Evolutionary conservation across 2,888 invertebrate species (phyloP).

Genomic region (Polydrusus cervinus): DNA sequence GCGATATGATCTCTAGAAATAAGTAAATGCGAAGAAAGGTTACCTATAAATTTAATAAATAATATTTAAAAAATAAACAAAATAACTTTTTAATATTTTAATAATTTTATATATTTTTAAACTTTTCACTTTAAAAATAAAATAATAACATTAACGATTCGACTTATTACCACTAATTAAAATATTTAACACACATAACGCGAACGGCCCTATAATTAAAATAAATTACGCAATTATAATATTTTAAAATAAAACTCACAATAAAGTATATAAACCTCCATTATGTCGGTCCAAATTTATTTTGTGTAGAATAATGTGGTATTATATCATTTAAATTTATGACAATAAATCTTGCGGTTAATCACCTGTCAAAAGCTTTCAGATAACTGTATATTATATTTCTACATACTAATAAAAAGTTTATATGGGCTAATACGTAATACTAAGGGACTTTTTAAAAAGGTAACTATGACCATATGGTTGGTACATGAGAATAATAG

Average conservation of each 20-base stretch:
- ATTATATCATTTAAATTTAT: constrained; percentile 45
- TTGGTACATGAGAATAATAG: no score
- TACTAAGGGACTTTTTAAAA: no score
- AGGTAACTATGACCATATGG: no score
- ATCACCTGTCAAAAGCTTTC: constrained; percentile 20
- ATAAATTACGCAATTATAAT: constrained; percentile 57
- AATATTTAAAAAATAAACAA: no score
- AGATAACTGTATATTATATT: background rate
- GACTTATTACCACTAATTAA: constrained; percentile 20
- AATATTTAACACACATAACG: constrained; percentile 16
- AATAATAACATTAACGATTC: background rate
- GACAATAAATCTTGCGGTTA: constrained; percentile 36
- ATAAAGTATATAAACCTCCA: constrained; percentile 28
- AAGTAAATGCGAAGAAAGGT: no score
- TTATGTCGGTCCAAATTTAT: constrained; percentile 30
- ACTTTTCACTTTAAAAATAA: no score
- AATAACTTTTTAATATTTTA: no score
- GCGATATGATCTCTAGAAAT: no score
- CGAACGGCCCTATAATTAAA: constrained; percentile 20
- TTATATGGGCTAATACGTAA: background rate
- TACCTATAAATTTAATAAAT: no score
- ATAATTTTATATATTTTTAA: no score
- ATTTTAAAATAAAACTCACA: constrained; percentile 11
- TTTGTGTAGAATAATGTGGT: constrained; percentile 30
- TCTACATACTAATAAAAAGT: background rate